A percentile compares a stretch with the other conserved stretches of the same genome.
Evolutionary conservation across 2,888 invertebrate species (phyloP).

Genomic region (Napeogenes sylphis): DNA sequence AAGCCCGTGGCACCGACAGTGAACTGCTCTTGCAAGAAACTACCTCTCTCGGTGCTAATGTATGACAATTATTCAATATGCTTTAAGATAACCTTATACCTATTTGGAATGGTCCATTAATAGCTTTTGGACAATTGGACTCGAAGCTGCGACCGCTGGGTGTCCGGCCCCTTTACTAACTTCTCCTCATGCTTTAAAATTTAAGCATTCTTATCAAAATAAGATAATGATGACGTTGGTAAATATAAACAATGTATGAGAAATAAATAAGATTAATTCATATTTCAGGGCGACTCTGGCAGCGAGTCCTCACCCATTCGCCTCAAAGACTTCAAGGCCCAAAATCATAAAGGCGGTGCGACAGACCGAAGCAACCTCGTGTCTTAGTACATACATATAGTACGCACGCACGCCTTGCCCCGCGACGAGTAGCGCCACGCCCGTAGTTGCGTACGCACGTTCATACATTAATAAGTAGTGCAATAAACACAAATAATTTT

Average conservation of each 20-base stretch:
- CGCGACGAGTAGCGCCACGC: slow-evolving; percentile 25
- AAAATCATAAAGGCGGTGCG: slow-evolving; percentile 63
- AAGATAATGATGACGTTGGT: no score
- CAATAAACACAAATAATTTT: slow-evolving; percentile 62
- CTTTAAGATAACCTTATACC: no score
- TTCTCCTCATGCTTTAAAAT: no score
- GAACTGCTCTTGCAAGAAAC: slow-evolving; percentile 72
- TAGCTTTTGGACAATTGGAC: neutral
- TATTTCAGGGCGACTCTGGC: slow-evolving; percentile 79
- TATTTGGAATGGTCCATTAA: neutral
- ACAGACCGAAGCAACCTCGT: slow-evolving; percentile 63
- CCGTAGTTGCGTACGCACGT: slow-evolving; percentile 31
- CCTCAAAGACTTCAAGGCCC: slow-evolving; percentile 71
- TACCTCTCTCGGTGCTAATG: slow-evolving; percentile 71
- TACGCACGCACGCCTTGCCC: slow-evolving; percentile 24
- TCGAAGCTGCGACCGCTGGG: no score
- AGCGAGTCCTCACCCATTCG: slow-evolving; percentile 81
- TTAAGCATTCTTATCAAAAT: no score
- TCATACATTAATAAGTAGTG: slow-evolving; percentile 46
- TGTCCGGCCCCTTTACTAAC: no score
- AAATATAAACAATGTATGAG: no score
- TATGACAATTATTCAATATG: slow-evolving; percentile 36
- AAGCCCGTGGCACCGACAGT: slow-evolving; percentile 74
- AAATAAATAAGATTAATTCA: slow-evolving; percentile 6
- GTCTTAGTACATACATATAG: slow-evolving; percentile 44